These are phyloP conservation scores for Parnassius mnemosyne DNA, from an alignment of 2,888 invertebrate genomes.

Conservation along the genomic window DNA sequence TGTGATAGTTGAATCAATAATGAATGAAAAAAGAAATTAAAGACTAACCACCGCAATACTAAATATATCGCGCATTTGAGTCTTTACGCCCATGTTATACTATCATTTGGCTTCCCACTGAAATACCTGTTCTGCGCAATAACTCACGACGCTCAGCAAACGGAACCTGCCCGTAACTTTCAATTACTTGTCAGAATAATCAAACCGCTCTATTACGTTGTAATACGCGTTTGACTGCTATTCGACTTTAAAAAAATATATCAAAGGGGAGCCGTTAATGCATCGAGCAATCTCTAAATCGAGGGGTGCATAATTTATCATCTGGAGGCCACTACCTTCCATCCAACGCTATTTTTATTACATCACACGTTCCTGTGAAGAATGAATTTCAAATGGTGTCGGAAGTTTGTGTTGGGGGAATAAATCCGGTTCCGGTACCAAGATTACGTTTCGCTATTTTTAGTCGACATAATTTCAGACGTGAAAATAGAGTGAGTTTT, in stretches of 20 bases:
- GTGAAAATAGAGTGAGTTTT: conserved; percentile 27
- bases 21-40: too few species aligned
- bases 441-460: conserved; percentile 7
- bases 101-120: too few species aligned
- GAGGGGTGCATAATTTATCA: conserved; percentile 79
- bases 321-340: conserved; percentile 52
- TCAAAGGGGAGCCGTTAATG: conserved; percentile 70
- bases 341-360: conserved; percentile 76
- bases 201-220: conserved; percentile 46
- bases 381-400: conserved; percentile 79
- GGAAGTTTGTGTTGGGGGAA: conserved; percentile 75
- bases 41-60: too few species aligned
- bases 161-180: background rate
- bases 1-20: too few species aligned
- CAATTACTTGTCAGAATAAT: conserved; percentile 31
- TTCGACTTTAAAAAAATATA: conserved; percentile 62
- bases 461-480: conserved; percentile 21
- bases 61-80: too few species aligned
- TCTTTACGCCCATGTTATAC: too few species aligned
- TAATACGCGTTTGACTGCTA: conserved; percentile 66
- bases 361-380: conserved; percentile 75
- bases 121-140: background rate
- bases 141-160: background rate
- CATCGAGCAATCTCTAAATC: conserved; percentile 70
- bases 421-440: conserved; percentile 56